Evolutionary conservation across 2,888 invertebrate species (phyloP), one percentile per base, ranked within the genome.

Genomic region (Calameuta idolon): DNA sequence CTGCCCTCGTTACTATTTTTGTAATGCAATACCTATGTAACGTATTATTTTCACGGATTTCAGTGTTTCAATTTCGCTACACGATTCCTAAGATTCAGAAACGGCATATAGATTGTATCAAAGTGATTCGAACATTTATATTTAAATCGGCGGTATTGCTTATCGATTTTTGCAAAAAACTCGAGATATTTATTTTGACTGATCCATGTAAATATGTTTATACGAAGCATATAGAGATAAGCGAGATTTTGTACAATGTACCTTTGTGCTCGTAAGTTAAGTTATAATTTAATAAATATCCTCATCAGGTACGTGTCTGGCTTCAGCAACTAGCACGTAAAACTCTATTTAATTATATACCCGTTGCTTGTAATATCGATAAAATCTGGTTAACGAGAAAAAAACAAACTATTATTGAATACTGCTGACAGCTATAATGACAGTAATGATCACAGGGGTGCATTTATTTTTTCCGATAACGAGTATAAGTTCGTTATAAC

Each of bases 211-310:
- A 74, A 74, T 74, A 74, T 74, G 74, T 74, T 74, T 74, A 74
- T 74, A 74, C 35, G 78, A 79, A 71, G 55, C 73, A 69, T 75
- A 79, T 83, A 86, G 81, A 30, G 71, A 31, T 84, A 84, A 82
- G 83, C 78, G 15, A 81, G 77, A 82, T 85, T 86, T 86, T 86
- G 80, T 86, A 86, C 85, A 78, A 84, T 77, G 86, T 85, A 86
- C 82, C 81, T 81, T 81, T 40, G 84, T 83, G 86, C 80, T 82
- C 79, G 78, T 77, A 34, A 71, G 71, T 71, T 71, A 79, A 83
- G 78, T 83, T 83, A 79, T 73, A 80, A 74, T 33, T 71, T 79
- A 78, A 76, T 81, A 75, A 80, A 80, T 81, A 81, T 71, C 75
- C 75, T 34, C 74, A 80, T 69, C 76, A 78, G 74, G 74, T 83